A percentile compares a stretch with the other conserved stretches of the same genome.
Evolutionary conservation across 2,113 vertebrate genomes (phyloP).

Genomic region (Hemichromis elongatus): DNA sequence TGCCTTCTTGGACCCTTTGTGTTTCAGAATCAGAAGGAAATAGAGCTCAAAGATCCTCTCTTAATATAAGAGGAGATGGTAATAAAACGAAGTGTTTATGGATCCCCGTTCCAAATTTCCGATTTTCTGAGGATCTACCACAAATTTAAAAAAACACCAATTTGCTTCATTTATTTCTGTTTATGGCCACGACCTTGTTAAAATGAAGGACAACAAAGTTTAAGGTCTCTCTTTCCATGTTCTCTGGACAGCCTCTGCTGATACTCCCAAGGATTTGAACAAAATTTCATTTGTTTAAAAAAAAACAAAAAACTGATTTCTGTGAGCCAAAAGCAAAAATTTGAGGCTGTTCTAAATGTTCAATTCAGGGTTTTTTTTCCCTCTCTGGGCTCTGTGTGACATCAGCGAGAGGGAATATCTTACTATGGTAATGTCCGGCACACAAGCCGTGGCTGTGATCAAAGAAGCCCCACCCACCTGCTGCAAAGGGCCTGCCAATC

Average conservation of each 20-base stretch:
- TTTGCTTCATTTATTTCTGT: not conserved
- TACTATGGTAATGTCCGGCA: not conserved
- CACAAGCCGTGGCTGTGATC: not conserved
- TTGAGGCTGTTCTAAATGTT: not conserved
- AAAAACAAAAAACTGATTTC: no score
- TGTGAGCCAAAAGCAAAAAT: not conserved
- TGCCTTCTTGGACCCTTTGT: slow-evolving; percentile 54
- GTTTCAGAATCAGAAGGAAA: not conserved
- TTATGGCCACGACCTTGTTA: not conserved
- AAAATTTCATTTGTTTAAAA: not conserved
- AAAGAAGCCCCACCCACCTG: not conserved
- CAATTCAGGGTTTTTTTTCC: rapidly evolving
- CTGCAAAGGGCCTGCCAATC: not conserved
- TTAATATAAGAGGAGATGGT: not conserved
- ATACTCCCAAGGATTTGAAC: not conserved
- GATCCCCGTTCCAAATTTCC: not conserved
- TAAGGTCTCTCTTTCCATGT: not conserved
- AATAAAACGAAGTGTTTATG: not conserved
- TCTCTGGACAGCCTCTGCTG: rapidly evolving
- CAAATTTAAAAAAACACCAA: not conserved
- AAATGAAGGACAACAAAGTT: not conserved
- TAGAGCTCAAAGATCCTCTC: not conserved
- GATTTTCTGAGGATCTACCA: not conserved
- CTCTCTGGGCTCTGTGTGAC: not conserved
- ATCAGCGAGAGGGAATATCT: not conserved